Evolutionary conservation across 2,113 vertebrate genomes (phyloP).

Genomic region (Sorex fumeus): DNA sequence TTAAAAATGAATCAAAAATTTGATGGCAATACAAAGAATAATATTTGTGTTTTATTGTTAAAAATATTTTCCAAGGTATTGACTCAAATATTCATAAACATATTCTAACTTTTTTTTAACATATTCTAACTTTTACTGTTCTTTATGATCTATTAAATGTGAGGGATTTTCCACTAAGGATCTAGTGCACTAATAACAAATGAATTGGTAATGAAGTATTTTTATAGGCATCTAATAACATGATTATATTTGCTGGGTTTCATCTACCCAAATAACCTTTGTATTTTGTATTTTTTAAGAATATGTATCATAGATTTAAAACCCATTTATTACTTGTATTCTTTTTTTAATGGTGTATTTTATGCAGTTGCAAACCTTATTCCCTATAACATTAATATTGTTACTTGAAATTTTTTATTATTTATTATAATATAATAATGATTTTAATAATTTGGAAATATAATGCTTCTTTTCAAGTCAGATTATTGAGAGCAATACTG

Average conservation of each 20-base stretch:
- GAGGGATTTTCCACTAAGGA: neutral
- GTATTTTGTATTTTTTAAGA: constrained; percentile 33
- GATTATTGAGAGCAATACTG: neutral
- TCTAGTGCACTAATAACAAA: constrained; percentile 17
- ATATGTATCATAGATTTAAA: constrained; percentile 38
- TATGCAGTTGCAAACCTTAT: constrained; percentile 21
- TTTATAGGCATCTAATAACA: constrained; percentile 53
- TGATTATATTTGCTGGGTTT: constrained; percentile 60
- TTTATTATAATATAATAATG: neutral
- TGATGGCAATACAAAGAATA: neutral
- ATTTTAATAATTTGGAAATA: constrained; percentile 1
- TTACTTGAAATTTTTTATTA: constrained; percentile 2
- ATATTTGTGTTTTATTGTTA: constrained; percentile 29
- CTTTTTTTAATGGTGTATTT: neutral
- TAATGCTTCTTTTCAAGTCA: constrained; percentile 26
- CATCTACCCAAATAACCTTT: neutral
- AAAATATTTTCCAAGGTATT: constrained; percentile 48
- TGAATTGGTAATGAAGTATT: constrained; percentile 24
- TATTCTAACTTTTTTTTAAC: constrained; percentile 44
- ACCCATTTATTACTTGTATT: neutral
- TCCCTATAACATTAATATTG: neutral
- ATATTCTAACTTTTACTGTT: constrained; percentile 39
- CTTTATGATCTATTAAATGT: constrained; percentile 29
- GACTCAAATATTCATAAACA: constrained; percentile 6
- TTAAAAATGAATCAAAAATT: constrained; percentile 43